Percentiles rank a stretch among this genome's conserved stretches.
Evolutionary conservation across 2,113 vertebrate species (phyloP).

Genomic region (Catharus bicknelli): DNA sequence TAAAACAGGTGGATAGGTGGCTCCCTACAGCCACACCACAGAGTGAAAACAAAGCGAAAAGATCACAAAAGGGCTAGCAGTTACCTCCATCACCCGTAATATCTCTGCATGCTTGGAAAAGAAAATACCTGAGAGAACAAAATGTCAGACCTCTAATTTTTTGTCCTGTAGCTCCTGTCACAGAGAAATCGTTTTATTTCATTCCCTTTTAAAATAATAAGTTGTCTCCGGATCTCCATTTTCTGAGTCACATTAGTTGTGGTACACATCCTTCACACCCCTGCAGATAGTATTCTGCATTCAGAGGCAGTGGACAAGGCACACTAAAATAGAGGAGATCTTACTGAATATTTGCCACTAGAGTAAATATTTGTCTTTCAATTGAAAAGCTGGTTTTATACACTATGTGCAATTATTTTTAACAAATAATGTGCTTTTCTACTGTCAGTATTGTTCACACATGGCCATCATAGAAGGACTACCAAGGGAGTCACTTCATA

Average conservation of each 20-base stretch:
- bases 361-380: not conserved
- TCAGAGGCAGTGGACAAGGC: not conserved
- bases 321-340: not conserved
- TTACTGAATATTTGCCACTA: not conserved
- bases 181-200: not conserved
- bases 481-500: not conserved
- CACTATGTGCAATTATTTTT: not conserved
- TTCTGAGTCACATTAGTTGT: not conserved
- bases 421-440: not conserved
- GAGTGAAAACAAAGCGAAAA: not conserved
- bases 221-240: not conserved
- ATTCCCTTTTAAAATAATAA: not conserved
- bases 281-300: not conserved
- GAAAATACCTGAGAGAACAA: not conserved
- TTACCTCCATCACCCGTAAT: not conserved
- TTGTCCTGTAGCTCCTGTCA: not conserved
- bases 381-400: not conserved
- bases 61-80: not conserved
- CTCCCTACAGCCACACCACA: not conserved
- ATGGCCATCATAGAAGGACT: not conserved
- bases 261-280: not conserved
- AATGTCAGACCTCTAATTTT: not conserved
- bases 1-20: not conserved
- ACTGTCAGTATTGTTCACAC: not conserved
- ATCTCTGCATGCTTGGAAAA: not conserved